Conservation (phyloP, 2,888 invertebrate species). For the Hypena proboscidalis region DNA sequence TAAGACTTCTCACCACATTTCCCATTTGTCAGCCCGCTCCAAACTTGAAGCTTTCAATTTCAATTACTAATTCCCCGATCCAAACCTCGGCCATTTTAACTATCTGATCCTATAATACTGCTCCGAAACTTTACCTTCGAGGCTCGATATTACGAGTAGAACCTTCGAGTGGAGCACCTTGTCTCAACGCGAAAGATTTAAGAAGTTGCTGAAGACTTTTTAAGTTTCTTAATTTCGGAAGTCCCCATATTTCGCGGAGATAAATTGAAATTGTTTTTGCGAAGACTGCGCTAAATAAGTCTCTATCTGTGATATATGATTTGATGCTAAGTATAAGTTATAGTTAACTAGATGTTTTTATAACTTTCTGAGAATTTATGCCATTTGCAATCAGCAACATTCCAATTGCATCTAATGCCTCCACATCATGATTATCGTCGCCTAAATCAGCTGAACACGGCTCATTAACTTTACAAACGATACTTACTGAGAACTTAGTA, state of each 20-base stretch:
- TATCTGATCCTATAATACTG: conserved; percentile 46
- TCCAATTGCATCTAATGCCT: neutral
- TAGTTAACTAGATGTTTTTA: neutral
- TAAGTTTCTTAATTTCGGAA: conserved; percentile 67
- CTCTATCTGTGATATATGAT: conserved; percentile 17
- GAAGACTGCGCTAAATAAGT: conserved; percentile 22
- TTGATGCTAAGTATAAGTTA: neutral
- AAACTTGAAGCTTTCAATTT: conserved; percentile 36
- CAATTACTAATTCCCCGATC: conserved; percentile 37
- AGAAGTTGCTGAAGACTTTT: conserved; percentile 62
- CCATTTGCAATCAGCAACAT: neutral
- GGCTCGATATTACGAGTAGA: conserved; percentile 59
- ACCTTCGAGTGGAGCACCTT: conserved; percentile 49
- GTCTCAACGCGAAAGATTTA: conserved; percentile 65
- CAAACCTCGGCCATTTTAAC: conserved; percentile 40
- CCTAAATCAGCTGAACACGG: conserved; percentile 35
- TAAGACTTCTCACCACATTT: conserved; percentile 3
- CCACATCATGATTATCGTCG: conserved; percentile 24
- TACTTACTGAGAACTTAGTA: conserved; percentile 38
- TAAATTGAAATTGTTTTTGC: conserved; percentile 59
- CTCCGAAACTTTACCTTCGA: conserved; percentile 42
- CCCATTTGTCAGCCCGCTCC: conserved; percentile 30
- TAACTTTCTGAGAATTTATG: neutral
- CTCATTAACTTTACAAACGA: conserved; percentile 34
- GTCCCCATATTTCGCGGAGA: conserved; percentile 54